phyloP scores from a whole-genome alignment of 2,888 invertebrate species.

The Machimus rusticus region DNA sequence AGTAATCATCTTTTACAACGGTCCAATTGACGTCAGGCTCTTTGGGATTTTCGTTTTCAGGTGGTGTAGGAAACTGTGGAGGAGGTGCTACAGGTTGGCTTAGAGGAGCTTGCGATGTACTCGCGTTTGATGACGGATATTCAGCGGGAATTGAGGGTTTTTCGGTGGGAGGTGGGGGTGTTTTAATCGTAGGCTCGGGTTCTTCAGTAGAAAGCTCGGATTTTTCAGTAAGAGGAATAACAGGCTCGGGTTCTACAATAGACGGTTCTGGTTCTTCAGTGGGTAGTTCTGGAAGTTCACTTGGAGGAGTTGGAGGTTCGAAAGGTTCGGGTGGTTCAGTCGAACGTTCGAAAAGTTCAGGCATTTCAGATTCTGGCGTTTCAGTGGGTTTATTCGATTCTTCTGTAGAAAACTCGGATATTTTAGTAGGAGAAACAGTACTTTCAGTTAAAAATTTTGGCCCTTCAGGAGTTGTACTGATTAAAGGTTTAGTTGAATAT shows the following conservation, averaged over 20 bases:
- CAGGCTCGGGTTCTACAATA: not conserved
- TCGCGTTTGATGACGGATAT: not conserved
- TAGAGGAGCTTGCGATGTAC: not conserved
- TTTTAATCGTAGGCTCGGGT: not conserved
- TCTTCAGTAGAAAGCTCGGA: not conserved
- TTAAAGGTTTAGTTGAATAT: not conserved
- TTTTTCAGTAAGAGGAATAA: too few relatives aligned
- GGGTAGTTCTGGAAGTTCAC: too few relatives aligned
- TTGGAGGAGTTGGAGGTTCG: not conserved
- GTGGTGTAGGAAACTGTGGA: not conserved
- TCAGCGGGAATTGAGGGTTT: not conserved
- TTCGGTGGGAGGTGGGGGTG: not conserved
- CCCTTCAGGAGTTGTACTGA: not conserved
- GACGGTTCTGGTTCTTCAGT: not conserved
- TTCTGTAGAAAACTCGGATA: not conserved
- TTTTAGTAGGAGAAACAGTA: not conserved
- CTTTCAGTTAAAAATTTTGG: not conserved
- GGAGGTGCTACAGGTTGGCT: not conserved
- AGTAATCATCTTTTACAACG: not conserved
- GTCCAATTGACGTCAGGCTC: not conserved
- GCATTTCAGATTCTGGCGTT: not conserved
- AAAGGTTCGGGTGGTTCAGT: not conserved
- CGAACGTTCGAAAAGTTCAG: not conserved
- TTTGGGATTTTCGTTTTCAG: not conserved
- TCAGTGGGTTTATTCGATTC: too few relatives aligned